A percentile compares a stretch with the other conserved stretches of the same genome.
Evolutionary conservation across 1,140 invertebrate genomes (phyloP).

Genomic region (Drosophila auraria): DNA sequence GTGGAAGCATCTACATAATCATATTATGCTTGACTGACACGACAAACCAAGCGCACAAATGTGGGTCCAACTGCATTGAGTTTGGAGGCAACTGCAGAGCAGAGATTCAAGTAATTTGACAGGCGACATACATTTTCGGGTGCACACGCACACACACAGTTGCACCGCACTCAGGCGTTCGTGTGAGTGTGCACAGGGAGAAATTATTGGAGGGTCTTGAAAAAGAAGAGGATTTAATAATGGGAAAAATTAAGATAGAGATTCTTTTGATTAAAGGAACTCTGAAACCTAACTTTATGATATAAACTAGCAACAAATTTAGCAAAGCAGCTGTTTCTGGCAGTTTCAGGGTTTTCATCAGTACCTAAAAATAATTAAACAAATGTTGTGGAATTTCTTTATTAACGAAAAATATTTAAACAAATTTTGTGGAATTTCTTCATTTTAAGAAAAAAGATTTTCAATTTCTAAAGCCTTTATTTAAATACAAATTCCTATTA

Average conservation of each 20-base stretch:
- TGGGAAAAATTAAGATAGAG: too few relatives aligned
- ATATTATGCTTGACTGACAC: slow-evolving; percentile 82
- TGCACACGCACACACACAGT: slow-evolving; percentile 31
- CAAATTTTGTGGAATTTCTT: too few relatives aligned
- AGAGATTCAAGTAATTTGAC: slow-evolving; percentile 83
- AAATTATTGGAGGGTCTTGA: neutral
- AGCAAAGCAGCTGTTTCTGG: too few relatives aligned
- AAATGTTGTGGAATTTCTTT: too few relatives aligned
- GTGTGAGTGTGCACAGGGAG: slow-evolving; percentile 1
- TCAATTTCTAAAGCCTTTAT: neutral
- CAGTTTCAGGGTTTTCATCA: too few relatives aligned
- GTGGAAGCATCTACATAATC: slow-evolving; percentile 77
- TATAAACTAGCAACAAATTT: too few relatives aligned
- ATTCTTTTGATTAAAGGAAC: too few relatives aligned
- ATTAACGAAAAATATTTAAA: too few relatives aligned
- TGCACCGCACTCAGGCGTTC: slow-evolving; percentile 20
- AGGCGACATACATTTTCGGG: slow-evolving; percentile 79
- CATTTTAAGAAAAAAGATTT: too few relatives aligned
- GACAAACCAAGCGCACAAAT: slow-evolving; percentile 82
- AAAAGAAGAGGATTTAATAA: too few relatives aligned
- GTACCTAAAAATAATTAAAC: too few relatives aligned
- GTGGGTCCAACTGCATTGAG: slow-evolving; percentile 81
- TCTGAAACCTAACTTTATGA: too few relatives aligned
- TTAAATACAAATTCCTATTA: neutral
- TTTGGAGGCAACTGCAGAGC: slow-evolving; percentile 47